phyloP scores from a whole-genome alignment of 2,113 vertebrate species.

The Cinclus cinclus region DNA sequence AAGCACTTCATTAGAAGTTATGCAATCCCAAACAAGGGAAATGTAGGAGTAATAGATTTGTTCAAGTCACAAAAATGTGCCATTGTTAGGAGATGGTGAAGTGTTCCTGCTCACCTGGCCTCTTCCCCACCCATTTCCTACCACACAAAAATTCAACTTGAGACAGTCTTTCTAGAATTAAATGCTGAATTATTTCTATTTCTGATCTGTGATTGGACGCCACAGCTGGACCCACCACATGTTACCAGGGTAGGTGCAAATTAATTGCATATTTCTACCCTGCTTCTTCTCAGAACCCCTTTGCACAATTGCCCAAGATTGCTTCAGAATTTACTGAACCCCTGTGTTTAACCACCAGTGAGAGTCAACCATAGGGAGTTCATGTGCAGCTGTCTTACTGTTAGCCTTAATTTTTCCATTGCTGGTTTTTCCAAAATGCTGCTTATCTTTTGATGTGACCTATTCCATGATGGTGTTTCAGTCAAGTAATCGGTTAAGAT shows the following conservation, averaged over 20 bases:
- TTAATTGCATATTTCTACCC: not conserved
- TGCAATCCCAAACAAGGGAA: not conserved
- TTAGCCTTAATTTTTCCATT: not conserved
- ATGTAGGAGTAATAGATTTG: not conserved
- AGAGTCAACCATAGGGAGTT: not conserved
- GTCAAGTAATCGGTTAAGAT: not conserved
- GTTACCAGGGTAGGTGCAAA: not conserved
- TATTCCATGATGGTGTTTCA: not conserved
- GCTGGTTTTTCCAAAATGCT: not conserved
- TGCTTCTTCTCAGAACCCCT: not conserved
- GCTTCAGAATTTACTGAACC: not conserved
- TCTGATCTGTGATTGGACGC: not conserved
- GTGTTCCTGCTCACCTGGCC: not conserved
- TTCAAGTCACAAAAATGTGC: not conserved
- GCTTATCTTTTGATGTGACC: not conserved
- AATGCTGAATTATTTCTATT: not conserved
- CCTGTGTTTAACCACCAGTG: not conserved
- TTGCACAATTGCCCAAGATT: not conserved
- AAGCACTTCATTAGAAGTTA: not conserved
- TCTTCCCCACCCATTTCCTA: not conserved
- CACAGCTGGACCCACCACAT: not conserved
- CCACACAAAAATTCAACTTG: not conserved
- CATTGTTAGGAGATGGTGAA: not conserved
- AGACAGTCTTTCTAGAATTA: not conserved
- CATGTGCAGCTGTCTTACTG: not conserved